A percentile compares a stretch with the other conserved stretches of the same genome.
Evolutionary conservation across 2,888 invertebrate species (phyloP).

Genomic region (Dryocosmus kuriphilus): DNA sequence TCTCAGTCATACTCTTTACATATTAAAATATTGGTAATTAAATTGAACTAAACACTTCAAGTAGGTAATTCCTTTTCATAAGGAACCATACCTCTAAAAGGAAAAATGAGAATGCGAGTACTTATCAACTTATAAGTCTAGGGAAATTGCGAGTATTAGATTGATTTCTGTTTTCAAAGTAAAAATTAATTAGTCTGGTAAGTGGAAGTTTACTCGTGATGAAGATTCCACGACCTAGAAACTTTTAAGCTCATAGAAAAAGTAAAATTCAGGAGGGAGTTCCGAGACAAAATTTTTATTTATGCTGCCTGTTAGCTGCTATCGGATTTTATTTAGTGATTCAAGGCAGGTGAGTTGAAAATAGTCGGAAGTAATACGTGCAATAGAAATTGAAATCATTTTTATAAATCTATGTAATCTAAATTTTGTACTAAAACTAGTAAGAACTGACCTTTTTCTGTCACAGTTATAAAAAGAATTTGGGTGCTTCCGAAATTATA

Average conservation of each 20-base stretch:
- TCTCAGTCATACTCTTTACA: not conserved
- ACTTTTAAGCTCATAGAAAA: slow-evolving; percentile 12
- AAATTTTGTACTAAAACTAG: not conserved
- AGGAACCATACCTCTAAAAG: not conserved
- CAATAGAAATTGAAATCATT: not conserved
- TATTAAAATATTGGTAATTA: not conserved
- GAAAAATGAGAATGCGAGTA: not conserved
- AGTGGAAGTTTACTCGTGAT: slow-evolving; percentile 12
- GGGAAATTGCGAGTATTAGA: not conserved
- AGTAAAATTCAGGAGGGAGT: slow-evolving; percentile 11
- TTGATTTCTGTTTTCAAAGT: slow-evolving; percentile 12
- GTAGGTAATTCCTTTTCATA: not conserved
- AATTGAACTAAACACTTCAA: slow-evolving; percentile 2
- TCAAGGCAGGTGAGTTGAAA: not conserved
- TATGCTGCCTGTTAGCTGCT: slow-evolving; percentile 5
- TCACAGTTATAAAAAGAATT: too few relatives aligned
- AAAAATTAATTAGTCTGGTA: slow-evolving; percentile 12
- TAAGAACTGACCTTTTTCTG: too few relatives aligned
- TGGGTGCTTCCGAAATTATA: too few relatives aligned
- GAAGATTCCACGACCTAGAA: slow-evolving; percentile 5
- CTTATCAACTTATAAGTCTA: not conserved
- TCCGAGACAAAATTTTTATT: not conserved
- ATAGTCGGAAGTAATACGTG: not conserved
- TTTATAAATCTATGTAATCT: not conserved
- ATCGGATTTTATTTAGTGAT: slow-evolving; percentile 9